Percentiles rank a stretch among this genome's conserved stretches.
Conservation (phyloP, 1,140 invertebrate species). For the Pseudomyrmex concolor region DNA sequence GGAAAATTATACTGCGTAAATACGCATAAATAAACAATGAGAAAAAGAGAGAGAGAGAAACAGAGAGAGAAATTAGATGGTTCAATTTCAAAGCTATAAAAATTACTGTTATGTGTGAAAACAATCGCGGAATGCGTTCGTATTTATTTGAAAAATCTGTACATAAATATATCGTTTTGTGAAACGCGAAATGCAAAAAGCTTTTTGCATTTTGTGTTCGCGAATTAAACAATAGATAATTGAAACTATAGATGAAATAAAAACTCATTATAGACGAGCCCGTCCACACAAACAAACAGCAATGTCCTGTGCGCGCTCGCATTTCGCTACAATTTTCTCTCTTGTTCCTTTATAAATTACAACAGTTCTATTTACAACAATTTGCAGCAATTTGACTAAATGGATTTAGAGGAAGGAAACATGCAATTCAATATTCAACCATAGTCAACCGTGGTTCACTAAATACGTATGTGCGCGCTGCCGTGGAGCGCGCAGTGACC, state of each 20-base stretch:
- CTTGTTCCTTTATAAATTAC: not conserved
- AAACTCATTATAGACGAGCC: not conserved
- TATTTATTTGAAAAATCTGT: too few species aligned
- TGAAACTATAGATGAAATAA: not conserved
- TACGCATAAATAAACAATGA: too few species aligned
- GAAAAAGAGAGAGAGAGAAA: too few species aligned
- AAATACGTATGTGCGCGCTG: not conserved
- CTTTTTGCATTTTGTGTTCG: too few species aligned
- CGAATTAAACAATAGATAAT: not conserved
- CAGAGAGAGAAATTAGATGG: too few species aligned
- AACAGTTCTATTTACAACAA: not conserved
- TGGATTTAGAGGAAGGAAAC: not conserved
- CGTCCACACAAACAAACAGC: not conserved
- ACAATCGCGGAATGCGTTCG: too few species aligned
- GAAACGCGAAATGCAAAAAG: too few species aligned
- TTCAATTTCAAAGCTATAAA: too few species aligned
- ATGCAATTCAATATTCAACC: not conserved
- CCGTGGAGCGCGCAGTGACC: not conserved
- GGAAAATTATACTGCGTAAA: not conserved
- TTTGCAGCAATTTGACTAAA: constrained; percentile 10
- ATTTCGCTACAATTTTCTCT: constrained; percentile 23
- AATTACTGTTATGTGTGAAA: too few species aligned
- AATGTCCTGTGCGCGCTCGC: not conserved
- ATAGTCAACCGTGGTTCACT: not conserved
- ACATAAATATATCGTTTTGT: too few species aligned